phyloP scores from a whole-genome alignment of 1,140 invertebrate genomes.

The Ganaspis sp. region DNA sequence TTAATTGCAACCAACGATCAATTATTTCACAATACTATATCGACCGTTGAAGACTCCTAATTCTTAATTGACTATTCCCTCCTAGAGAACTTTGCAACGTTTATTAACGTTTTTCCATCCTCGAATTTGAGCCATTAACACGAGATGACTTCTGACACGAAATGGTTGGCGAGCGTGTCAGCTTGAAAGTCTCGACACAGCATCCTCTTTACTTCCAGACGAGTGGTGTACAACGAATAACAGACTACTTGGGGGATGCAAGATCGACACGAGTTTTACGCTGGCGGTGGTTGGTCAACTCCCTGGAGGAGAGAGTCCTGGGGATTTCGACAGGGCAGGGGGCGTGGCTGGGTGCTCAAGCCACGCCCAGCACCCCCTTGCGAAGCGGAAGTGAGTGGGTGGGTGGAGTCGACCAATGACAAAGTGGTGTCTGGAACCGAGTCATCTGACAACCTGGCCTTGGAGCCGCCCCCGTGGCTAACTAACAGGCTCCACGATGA shows the following conservation, averaged over 20 bases:
- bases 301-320: background rate
- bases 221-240: slow-evolving; percentile 15
- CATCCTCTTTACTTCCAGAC: background rate
- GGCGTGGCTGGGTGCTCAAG: slow-evolving; percentile 47
- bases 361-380: slow-evolving; percentile 54
- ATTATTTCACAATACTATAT: too few relatives aligned
- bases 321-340: slow-evolving; percentile 16
- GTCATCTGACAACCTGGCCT: slow-evolving; percentile 69
- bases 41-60: too few relatives aligned
- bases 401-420: slow-evolving; percentile 72
- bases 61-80: too few relatives aligned
- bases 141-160: slow-evolving; percentile 18
- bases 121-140: background rate
- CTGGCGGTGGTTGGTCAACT: background rate
- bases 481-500: slow-evolving; percentile 61
- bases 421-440: slow-evolving; percentile 60
- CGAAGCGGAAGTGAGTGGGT: slow-evolving; percentile 37
- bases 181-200: background rate
- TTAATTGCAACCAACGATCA: too few relatives aligned
- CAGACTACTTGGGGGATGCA: background rate
- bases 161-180: background rate
- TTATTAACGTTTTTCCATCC: too few relatives aligned
- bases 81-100: too few relatives aligned
- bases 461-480: slow-evolving; percentile 70
- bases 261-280: slow-evolving; percentile 11